Conservation (phyloP, 2,113 vertebrate genomes). For the Ciconia maguari region DNA sequence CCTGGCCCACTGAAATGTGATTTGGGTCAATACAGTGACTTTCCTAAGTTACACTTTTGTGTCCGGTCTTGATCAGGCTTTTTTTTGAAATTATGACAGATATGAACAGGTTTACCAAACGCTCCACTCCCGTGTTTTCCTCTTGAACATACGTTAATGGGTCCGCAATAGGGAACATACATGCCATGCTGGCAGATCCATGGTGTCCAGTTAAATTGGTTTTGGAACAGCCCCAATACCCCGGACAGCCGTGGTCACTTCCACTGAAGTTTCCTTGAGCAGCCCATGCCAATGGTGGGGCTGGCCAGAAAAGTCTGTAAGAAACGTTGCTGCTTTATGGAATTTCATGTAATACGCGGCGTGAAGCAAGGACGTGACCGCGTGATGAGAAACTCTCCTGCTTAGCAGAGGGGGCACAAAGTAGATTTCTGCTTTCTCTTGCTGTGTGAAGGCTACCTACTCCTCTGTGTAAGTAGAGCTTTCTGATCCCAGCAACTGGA, state of each 20-base stretch:
- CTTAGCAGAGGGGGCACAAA: neutral
- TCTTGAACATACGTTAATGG: accelerated
- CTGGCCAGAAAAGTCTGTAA: accelerated
- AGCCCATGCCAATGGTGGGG: accelerated
- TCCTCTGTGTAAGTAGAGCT: neutral
- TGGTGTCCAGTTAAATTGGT: neutral
- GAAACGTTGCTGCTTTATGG: accelerated
- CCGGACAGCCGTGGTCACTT: accelerated
- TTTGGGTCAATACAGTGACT: neutral
- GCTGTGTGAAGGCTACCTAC: neutral
- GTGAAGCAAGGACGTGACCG: accelerated
- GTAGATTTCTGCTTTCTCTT: neutral
- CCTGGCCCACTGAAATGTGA: neutral
- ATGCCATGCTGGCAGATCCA: accelerated
- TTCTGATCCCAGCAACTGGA: slow-evolving; percentile 39
- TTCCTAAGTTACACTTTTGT: neutral
- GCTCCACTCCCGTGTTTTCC: accelerated
- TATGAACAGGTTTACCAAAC: neutral
- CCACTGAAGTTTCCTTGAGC: neutral
- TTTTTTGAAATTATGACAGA: neutral
- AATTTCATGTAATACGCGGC: accelerated
- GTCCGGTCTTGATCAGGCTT: neutral
- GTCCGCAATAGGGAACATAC: neutral
- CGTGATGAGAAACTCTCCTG: neutral
- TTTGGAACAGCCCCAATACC: accelerated